These are phyloP conservation scores for Capreolus pygargus DNA, from an alignment of 2,113 vertebrate species.

Conservation along the genomic window DNA sequence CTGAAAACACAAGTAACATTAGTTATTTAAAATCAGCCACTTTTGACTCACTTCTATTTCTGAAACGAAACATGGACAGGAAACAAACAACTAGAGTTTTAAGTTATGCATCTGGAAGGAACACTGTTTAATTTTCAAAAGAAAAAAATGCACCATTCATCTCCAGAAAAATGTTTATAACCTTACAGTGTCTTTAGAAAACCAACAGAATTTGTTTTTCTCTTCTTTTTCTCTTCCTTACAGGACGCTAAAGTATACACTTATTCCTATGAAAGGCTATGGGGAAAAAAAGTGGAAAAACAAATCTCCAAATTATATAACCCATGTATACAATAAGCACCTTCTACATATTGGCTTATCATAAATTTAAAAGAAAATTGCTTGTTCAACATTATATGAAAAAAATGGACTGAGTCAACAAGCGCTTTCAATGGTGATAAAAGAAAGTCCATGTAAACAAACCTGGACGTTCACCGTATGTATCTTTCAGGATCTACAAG, in stretches of 20 bases:
- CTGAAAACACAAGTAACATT: conserved; percentile 38
- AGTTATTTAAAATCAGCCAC: conserved; percentile 48
- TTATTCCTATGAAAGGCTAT: conserved; percentile 1
- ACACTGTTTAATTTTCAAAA: conserved; percentile 46
- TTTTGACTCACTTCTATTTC: conserved; percentile 49
- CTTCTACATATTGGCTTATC: background rate
- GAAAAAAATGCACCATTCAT: conserved; percentile 14
- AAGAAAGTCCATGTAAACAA: background rate
- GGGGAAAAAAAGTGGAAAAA: background rate
- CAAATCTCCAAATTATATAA: background rate
- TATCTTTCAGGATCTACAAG: background rate
- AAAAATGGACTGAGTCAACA: background rate
- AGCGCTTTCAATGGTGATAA: background rate
- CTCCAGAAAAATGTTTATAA: conserved; percentile 27
- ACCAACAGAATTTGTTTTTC: background rate
- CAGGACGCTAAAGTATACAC: background rate
- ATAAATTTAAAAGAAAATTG: background rate
- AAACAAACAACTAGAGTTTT: conserved; percentile 47
- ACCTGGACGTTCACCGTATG: background rate
- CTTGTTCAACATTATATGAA: background rate
- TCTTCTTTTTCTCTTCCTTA: background rate
- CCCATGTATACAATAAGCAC: background rate
- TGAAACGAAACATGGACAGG: conserved; percentile 37
- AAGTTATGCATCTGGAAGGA: conserved; percentile 9
- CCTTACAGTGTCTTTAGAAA: background rate